Base-by-base conservation (phyloP, 2,888 invertebrate genomes). In the Ligdia adustata region DNA sequence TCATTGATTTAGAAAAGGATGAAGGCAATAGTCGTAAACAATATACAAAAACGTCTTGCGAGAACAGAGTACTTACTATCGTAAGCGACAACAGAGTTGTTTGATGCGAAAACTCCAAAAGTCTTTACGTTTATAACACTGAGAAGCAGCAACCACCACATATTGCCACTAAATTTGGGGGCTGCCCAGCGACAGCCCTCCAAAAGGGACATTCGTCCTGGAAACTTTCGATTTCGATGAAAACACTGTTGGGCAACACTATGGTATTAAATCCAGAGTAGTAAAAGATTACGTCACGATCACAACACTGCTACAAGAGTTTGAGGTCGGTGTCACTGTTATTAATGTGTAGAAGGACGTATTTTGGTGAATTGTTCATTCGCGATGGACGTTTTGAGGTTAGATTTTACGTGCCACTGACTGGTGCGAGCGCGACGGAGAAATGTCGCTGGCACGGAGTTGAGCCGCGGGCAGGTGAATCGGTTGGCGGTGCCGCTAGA, bases 141-240 rank as follows among this genome's bases (percentile, higher is more conserved):
- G 59, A 90, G 69, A 70, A 89, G 75, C 72, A 88, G 66, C 76
- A 85, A 87, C 85, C 85, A 90, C 90, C 89, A 91, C 90, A 91
- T 91, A 72, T 72, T 89, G 80, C 75, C 81, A 87, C 85, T 74
- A 69, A 75, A 83, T 83, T 87, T 84, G 79, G 83, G 88, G 90
- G 89, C 89, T 89, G 90, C 81, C 89, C 76, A 71, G 68, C 73
- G 88, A 90, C 90, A 90, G 89, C 90, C 90, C 90, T 81, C 86
- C 82, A 82, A 88, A 83, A 80, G 71, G 82, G 78, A 78, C 85
- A 83, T 82, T 79, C 75, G 85, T 82, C 79, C 79, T 78, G 57
- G 60, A 81, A 88, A 87, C 86, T 88, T 86, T 88, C 82, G 79
- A 77, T 82, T 81, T 82, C 72, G 69, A 58, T 66, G 76, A 75